Evolutionary conservation across 2,888 invertebrate species (phyloP).

Genomic region (Hirudinaria manillensis): DNA sequence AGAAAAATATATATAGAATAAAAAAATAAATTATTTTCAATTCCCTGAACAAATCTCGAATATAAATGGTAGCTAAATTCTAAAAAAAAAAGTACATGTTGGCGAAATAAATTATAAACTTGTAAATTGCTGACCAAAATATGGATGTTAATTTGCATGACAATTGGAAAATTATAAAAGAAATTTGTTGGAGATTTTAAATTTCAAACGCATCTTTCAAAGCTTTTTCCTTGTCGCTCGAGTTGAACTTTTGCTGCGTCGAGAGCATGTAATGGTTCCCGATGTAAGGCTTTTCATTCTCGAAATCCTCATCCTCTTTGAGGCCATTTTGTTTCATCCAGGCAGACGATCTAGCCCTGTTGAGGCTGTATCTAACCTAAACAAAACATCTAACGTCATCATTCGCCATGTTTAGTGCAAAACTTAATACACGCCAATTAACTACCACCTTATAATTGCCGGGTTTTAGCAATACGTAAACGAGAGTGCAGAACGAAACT

Average conservation of each 20-base stretch:
- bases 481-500: too few relatives aligned
- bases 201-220: slow-evolving; percentile 43
- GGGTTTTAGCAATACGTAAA: too few relatives aligned
- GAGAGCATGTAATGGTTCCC: slow-evolving; percentile 48
- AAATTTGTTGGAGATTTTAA: slow-evolving; percentile 30
- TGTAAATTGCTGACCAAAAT: too few relatives aligned
- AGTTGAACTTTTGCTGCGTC: slow-evolving; percentile 45
- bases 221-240: slow-evolving; percentile 42
- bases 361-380: slow-evolving; percentile 44
- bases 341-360: slow-evolving; percentile 42
- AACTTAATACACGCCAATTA: too few relatives aligned
- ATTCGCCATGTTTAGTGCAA: too few relatives aligned
- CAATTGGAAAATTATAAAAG: background rate
- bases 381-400: background rate
- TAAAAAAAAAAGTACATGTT: too few relatives aligned
- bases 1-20: too few relatives aligned
- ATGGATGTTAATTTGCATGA: background rate
- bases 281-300: slow-evolving; percentile 42
- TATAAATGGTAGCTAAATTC: too few relatives aligned
- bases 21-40: too few relatives aligned
- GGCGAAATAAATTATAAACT: too few relatives aligned
- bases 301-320: background rate
- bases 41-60: too few relatives aligned
- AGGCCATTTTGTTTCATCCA: slow-evolving; percentile 39
- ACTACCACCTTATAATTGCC: too few relatives aligned